Conservation (phyloP, 2,113 vertebrate genomes). For the Lagopus muta region DNA sequence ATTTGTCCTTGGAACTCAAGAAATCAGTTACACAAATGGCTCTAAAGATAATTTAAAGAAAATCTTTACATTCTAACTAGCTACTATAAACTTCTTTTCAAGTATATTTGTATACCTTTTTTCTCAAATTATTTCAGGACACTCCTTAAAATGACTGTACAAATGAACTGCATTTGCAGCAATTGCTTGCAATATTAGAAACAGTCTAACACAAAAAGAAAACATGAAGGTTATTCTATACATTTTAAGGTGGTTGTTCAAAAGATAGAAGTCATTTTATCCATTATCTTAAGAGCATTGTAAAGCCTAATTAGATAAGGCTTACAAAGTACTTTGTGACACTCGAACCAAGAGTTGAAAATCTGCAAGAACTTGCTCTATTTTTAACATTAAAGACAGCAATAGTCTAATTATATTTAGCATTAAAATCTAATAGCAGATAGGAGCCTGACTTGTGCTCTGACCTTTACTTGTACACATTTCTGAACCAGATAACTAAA, state of each 20-base stretch:
- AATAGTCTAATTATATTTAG: neutral
- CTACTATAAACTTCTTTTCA: neutral
- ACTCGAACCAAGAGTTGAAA: neutral
- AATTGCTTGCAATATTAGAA: neutral
- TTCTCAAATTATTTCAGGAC: neutral
- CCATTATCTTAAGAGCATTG: neutral
- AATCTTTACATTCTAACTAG: neutral
- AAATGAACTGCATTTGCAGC: neutral
- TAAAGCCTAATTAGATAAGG: slow-evolving; percentile 16
- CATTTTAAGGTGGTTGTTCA: neutral
- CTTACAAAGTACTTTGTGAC: neutral
- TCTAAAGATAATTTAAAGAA: neutral
- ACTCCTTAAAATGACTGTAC: neutral
- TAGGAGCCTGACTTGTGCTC: neutral
- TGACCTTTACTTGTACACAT: neutral
- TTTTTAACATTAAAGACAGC: neutral
- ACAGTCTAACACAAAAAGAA: neutral
- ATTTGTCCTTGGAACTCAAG: neutral
- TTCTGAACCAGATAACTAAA: neutral
- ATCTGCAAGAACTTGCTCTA: neutral
- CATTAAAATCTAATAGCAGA: neutral
- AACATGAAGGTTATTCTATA: neutral
- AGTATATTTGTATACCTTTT: neutral
- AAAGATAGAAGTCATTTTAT: neutral
- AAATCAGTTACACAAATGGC: neutral